Percentiles rank a stretch among this genome's conserved stretches.
phyloP scores from a whole-genome alignment of 2,113 vertebrate genomes.

The Mesoclemmys tuberculata region DNA sequence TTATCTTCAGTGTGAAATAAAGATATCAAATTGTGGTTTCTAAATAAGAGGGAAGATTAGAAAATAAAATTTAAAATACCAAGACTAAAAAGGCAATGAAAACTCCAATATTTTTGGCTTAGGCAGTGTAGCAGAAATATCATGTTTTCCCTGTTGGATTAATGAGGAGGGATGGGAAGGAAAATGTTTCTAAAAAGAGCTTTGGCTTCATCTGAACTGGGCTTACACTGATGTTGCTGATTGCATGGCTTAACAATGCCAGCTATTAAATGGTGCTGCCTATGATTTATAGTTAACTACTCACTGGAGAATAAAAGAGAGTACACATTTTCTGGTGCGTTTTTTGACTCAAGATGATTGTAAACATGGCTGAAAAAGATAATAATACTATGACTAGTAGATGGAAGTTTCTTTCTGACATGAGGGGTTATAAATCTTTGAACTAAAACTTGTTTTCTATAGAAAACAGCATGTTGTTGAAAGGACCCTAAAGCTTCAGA shows the following conservation, averaged over 20 bases:
- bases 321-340: neutral
- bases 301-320: neutral
- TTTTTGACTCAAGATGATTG: neutral
- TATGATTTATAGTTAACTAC: neutral
- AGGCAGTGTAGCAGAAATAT: neutral
- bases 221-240: neutral
- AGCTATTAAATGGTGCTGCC: neutral
- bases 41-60: neutral
- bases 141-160: neutral
- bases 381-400: neutral
- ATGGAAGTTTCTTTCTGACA: neutral
- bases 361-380: neutral
- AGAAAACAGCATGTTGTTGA: neutral
- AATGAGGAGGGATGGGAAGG: neutral
- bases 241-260: too few species aligned
- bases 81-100: neutral
- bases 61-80: constrained; percentile 11
- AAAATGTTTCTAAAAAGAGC: neutral
- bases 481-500: neutral
- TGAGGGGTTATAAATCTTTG: neutral
- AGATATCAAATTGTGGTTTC: neutral
- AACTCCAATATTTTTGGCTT: neutral
- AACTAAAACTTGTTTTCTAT: neutral
- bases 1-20: neutral
- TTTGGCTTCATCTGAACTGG: neutral